A percentile compares a stretch with the other conserved stretches of the same genome.
These are phyloP conservation scores for Orthosia cruda DNA, from an alignment of 2,888 invertebrate species.

Conservation along the genomic window DNA sequence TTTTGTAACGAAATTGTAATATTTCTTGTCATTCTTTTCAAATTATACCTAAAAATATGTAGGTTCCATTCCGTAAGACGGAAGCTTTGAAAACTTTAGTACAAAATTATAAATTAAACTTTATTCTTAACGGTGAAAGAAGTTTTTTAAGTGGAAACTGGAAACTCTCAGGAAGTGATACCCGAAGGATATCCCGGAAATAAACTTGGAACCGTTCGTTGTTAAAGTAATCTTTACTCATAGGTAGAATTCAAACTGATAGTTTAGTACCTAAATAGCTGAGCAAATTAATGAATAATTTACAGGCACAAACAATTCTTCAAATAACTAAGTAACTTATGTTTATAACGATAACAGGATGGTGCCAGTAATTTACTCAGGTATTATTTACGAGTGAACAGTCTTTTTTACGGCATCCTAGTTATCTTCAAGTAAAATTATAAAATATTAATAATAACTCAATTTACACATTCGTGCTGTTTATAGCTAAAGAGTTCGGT, in stretches of 20 bases:
- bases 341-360: too few species aligned
- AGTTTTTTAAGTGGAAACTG: conserved; percentile 38
- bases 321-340: too few species aligned
- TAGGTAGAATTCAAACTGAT: conserved; percentile 18
- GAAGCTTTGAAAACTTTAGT: background rate
- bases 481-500: too few species aligned
- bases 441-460: too few species aligned
- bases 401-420: too few species aligned
- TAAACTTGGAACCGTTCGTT: conserved; percentile 37
- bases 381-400: too few species aligned
- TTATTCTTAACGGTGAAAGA: conserved; percentile 35
- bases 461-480: too few species aligned
- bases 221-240: conserved; percentile 21
- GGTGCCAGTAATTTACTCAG: too few species aligned
- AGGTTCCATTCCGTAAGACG: too few species aligned
- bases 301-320: too few species aligned
- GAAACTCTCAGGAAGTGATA: conserved; percentile 49
- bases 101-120: conserved; percentile 33
- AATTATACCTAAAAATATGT: background rate
- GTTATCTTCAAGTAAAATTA: too few species aligned
- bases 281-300: background rate
- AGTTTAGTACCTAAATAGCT: conserved; percentile 19
- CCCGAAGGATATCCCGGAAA: conserved; percentile 42
- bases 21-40: background rate
- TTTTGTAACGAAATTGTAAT: too few species aligned